Conservation (phyloP, 1,140 invertebrate genomes). For the Musca vetustissima region DNA sequence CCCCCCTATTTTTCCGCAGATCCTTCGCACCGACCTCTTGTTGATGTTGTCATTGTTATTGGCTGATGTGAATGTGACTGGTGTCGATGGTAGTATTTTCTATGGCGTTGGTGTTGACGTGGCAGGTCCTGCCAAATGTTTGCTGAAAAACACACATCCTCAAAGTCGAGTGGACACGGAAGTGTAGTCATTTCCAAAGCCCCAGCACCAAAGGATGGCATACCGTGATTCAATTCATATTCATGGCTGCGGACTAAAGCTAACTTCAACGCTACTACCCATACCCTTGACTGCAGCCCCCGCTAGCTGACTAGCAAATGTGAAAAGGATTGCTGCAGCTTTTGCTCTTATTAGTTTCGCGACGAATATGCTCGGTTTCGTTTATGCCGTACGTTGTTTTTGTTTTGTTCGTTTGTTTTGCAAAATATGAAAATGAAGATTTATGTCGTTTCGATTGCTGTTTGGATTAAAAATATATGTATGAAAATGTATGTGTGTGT, state of each 20-base stretch:
- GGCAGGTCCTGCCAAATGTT: slow-evolving; percentile 12
- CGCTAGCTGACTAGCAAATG: no score
- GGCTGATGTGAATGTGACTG: neutral
- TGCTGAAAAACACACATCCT: slow-evolving; percentile 9
- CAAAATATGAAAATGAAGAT: slow-evolving; percentile 13
- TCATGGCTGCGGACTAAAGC: no score
- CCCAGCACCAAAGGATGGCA: slow-evolving; percentile 1
- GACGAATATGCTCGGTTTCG: no score
- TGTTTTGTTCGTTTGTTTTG: neutral
- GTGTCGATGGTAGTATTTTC: slow-evolving; percentile 1
- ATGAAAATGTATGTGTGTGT: neutral
- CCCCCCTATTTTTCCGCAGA: no score
- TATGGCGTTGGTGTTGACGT: neutral
- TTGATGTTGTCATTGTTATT: neutral
- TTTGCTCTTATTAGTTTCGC: no score
- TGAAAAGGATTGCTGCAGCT: no score
- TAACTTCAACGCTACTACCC: no score
- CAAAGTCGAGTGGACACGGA: slow-evolving; percentile 15
- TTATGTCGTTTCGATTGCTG: slow-evolving; percentile 21
- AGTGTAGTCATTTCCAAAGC: slow-evolving; percentile 10
- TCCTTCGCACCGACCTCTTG: neutral
- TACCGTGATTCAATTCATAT: neutral
- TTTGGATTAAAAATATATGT: slow-evolving; percentile 5
- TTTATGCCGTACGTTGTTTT: no score
- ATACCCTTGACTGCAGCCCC: no score